These are phyloP conservation scores for Dorcus hopei DNA, from an alignment of 2,888 invertebrate species.

Conservation along the genomic window DNA sequence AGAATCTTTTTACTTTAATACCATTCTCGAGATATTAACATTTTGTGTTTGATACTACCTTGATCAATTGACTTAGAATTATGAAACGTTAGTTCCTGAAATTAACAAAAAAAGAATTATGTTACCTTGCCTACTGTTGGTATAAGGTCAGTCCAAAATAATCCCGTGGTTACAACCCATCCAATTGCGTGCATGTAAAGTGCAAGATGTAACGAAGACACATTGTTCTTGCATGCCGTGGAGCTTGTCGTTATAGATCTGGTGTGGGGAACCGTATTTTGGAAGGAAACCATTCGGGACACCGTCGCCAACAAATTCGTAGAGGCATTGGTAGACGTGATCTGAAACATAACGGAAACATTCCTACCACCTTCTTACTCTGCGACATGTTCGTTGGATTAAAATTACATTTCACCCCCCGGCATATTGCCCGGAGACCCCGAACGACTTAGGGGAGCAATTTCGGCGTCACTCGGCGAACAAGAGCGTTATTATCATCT, in stretches of 20 bases:
- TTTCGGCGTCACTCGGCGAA: no score
- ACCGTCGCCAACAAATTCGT: slow-evolving; percentile 51
- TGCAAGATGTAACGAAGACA: slow-evolving; percentile 42
- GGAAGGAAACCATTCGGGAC: slow-evolving; percentile 53
- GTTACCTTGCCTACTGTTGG: slow-evolving; percentile 54
- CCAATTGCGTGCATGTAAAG: slow-evolving; percentile 52
- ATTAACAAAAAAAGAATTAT: no score
- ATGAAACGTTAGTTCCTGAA: no score
- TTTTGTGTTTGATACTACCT: no score
- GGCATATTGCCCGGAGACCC: no score
- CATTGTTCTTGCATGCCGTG: slow-evolving; percentile 24
- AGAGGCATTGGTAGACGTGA: slow-evolving; percentile 33
- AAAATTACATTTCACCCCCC: no score
- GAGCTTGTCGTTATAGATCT: slow-evolving; percentile 25
- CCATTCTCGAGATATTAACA: no score
- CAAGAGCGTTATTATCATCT: no score
- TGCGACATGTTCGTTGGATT: no score
- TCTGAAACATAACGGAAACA: slow-evolving; percentile 33
- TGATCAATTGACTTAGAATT: no score
- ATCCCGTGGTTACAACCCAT: slow-evolving; percentile 45
- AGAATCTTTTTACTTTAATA: no score
- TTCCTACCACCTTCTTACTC: slow-evolving; percentile 19
- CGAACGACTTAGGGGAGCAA: no score
- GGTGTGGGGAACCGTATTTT: slow-evolving; percentile 35
- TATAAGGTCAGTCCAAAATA: slow-evolving; percentile 55